Conservation (phyloP, 2,113 vertebrate genomes). For the Sterrhoptilus dennistouni region DNA sequence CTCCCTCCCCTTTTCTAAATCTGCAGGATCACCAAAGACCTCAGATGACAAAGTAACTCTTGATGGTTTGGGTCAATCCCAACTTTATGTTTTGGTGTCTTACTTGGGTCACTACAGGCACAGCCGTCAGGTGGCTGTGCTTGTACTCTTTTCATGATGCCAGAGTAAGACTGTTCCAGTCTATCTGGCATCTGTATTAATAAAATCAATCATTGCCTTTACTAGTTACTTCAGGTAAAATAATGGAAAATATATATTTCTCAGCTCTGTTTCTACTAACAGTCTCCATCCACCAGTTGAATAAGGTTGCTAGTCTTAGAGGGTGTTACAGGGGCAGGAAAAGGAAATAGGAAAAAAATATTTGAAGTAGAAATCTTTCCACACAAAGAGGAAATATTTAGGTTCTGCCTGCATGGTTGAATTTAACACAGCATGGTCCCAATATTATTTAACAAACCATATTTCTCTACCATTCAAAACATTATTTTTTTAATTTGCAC, state of each 20-base stretch:
- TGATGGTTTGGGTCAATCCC: not conserved
- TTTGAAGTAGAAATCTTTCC: not conserved
- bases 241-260: not conserved
- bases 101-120: not conserved
- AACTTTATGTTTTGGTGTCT: not conserved
- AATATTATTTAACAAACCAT: not conserved
- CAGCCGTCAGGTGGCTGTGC: not conserved
- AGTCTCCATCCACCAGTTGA: accelerated
- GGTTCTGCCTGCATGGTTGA: not conserved
- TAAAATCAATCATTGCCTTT: not conserved
- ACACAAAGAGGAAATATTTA: not conserved
- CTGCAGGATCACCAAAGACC: not conserved
- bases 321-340: not conserved
- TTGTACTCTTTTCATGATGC: not conserved
- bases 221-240: not conserved
- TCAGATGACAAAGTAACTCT: not conserved
- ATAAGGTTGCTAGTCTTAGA: not conserved
- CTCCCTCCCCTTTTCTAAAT: not conserved
- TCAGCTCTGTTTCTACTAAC: not conserved
- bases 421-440: not conserved
- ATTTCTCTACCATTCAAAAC: not conserved
- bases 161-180: not conserved
- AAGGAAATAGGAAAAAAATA: not conserved
- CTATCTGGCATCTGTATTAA: not conserved
- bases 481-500: not conserved